Evolutionary conservation across 2,113 vertebrate genomes (phyloP).

Genomic region (Mesitornis unicolor): DNA sequence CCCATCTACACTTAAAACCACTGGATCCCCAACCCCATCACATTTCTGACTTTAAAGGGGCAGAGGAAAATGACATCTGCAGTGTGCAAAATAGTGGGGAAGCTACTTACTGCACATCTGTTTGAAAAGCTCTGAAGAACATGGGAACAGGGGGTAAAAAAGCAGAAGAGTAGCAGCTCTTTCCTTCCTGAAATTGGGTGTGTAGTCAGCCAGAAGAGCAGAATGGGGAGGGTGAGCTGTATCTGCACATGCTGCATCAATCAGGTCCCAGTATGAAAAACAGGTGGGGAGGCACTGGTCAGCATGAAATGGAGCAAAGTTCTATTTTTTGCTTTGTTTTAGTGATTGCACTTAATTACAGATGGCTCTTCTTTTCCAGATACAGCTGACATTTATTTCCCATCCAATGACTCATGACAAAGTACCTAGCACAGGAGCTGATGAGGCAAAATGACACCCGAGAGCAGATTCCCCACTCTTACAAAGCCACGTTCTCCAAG

Average conservation of each 20-base stretch:
- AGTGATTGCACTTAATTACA: background rate
- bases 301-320: background rate
- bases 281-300: background rate
- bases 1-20: background rate
- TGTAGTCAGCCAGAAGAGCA: background rate
- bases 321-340: background rate
- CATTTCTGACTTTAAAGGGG: background rate
- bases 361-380: background rate
- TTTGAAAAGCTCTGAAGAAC: background rate
- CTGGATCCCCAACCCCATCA: background rate
- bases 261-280: background rate
- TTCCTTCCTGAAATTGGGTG: background rate
- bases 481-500: rapidly evolving
- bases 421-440: background rate
- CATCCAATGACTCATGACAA: background rate
- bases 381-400: background rate
- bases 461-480: background rate
- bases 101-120: background rate
- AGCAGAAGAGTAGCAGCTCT: background rate
- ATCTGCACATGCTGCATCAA: background rate
- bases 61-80: background rate
- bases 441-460: background rate
- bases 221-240: background rate
- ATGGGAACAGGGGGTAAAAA: background rate
- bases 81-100: background rate